Conservation (phyloP, 2,113 vertebrate genomes). For the Arothron firmamentum region DNA sequence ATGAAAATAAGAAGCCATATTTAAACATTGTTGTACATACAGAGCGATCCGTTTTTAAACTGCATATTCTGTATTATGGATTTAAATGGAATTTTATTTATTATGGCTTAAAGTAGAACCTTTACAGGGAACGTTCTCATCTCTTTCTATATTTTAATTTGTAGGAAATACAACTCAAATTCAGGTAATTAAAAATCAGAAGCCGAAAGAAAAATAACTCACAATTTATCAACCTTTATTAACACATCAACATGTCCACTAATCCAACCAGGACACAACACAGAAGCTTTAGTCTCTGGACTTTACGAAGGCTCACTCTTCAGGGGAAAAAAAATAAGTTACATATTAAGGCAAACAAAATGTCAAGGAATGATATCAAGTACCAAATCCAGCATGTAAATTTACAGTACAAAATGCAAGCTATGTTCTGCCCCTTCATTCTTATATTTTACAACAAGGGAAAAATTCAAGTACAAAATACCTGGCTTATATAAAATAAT, state of each 20-base stretch:
- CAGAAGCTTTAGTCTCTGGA: constrained; percentile 78
- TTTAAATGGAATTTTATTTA: not conserved
- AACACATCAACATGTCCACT: not conserved
- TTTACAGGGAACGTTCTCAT: too few relatives aligned
- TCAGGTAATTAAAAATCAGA: too few relatives aligned
- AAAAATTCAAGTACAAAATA: constrained; percentile 60
- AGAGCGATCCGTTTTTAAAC: not conserved
- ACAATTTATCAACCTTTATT: too few relatives aligned
- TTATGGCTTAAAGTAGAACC: not conserved
- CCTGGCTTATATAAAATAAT: constrained; percentile 30
- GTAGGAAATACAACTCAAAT: too few relatives aligned
- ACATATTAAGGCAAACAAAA: constrained; percentile 89
- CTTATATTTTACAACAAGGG: constrained; percentile 59
- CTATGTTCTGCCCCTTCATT: constrained; percentile 64
- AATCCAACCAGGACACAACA: constrained; percentile 24
- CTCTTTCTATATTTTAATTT: too few relatives aligned
- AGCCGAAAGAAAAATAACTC: too few relatives aligned
- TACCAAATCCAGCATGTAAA: constrained; percentile 86
- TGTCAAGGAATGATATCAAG: constrained; percentile 93
- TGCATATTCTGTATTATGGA: too few relatives aligned
- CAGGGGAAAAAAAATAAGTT: constrained; percentile 77
- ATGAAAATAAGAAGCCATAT: not conserved
- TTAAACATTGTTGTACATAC: not conserved
- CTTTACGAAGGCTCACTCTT: constrained; percentile 76
- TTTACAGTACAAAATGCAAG: constrained; percentile 77